Base-by-base conservation (phyloP, 1,140 invertebrate genomes). In the Chymomyza costata region DNA sequence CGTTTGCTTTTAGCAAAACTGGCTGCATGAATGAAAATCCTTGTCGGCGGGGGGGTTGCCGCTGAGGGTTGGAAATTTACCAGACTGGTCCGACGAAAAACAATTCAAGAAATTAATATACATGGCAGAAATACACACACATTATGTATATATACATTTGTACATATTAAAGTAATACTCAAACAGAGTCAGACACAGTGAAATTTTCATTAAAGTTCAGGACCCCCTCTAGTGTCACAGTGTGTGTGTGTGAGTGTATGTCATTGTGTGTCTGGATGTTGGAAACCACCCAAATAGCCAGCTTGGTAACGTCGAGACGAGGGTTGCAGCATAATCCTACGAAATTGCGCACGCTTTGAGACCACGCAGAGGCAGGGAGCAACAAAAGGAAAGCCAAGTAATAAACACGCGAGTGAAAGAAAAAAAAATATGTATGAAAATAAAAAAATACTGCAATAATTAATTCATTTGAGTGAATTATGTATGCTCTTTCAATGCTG, bases 181-280 rank as follows among this genome's bases (percentile, higher is more conserved):
- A 31, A 28, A 47, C 18, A 18, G 13, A 47, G n/a, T n/a, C 19
- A 19, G 5, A 28, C 18, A 37, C 19, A 54, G 14, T 28, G 37
- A 17, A 57, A 47, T 39, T 15, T 71, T 59, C 46, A 73, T 74
- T 74, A 74, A 67, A 74, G 59, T 55, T 52, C 57, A 66, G 62
- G 41, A 44, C 56, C 50, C 43, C 37, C 44, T 53, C 46, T 32
- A 21, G 16, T 13, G 5, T 17, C 34, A 16, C 25, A 16, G 28
- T 6, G 16, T 34, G 6, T 19, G n/a, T n/a, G n/a, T n/a, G n/a
- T 17, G 2, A 2, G 18, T 10, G n/a, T 17, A 6, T 28, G 16
- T 38, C 49, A 8, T 18, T 55, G 32, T 16, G 43, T 41, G 10
- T 13, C 30, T 11, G 14, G 21, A n/a, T 19, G 40, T 30, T 18